Evolutionary conservation across 2,888 invertebrate genomes (phyloP).

Genomic region (Willowsia nigromaculata): DNA sequence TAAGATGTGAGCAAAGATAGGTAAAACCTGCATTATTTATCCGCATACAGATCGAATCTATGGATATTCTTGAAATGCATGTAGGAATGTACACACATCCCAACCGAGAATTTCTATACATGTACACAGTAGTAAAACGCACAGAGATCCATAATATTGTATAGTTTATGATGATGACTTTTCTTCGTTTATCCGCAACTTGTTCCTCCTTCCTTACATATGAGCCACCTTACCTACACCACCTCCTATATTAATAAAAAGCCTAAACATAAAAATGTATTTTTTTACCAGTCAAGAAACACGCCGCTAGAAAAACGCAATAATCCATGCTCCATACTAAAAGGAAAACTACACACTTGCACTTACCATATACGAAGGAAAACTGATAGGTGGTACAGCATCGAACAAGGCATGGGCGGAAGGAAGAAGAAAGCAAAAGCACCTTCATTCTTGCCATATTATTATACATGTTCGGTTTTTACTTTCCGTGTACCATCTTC

Average conservation of each 20-base stretch:
- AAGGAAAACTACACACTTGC: not conserved
- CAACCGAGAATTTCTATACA: not conserved
- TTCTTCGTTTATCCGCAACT: slow-evolving; percentile 35
- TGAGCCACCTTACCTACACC: not conserved
- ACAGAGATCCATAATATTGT: slow-evolving; percentile 6
- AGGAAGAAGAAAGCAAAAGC: slow-evolving; percentile 10
- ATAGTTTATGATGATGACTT: slow-evolving; percentile 5
- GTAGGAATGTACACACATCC: not conserved
- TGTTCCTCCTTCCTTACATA: not conserved
- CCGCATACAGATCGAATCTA: slow-evolving; percentile 59
- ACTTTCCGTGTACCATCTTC: not conserved
- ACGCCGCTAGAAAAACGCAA: not conserved
- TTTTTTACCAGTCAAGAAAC: not conserved
- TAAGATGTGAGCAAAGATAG: slow-evolving; percentile 53
- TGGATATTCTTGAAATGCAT: slow-evolving; percentile 10
- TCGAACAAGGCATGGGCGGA: slow-evolving; percentile 22
- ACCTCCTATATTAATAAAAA: not conserved
- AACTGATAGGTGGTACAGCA: not conserved
- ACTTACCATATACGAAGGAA: not conserved
- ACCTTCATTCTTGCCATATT: not conserved
- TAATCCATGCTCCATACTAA: not conserved
- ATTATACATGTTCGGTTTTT: not conserved
- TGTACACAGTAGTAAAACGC: not conserved
- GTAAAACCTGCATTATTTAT: slow-evolving; percentile 64
- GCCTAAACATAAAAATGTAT: not conserved